Evolutionary conservation across 2,113 vertebrate genomes (phyloP).

Genomic region (Blennius ocellaris): DNA sequence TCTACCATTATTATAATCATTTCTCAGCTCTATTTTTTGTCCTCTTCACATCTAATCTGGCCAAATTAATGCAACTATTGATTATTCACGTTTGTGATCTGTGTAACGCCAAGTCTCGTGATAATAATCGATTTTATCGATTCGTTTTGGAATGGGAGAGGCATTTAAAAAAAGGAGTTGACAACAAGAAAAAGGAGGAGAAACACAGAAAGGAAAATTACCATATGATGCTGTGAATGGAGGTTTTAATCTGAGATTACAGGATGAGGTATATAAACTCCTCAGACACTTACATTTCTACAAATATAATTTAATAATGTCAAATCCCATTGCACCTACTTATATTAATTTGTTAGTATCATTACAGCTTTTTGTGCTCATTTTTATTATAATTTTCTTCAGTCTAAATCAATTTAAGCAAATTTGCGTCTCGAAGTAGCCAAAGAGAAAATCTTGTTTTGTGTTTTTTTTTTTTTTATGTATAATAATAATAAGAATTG

Average conservation of each 20-base stretch:
- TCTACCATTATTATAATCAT: conserved; percentile 13
- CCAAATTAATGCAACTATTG: conserved; percentile 66
- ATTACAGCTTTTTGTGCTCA: too few species aligned
- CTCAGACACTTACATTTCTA: too few species aligned
- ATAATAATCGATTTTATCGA: conserved; percentile 77
- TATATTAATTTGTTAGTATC: too few species aligned
- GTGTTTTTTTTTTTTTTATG: too few species aligned
- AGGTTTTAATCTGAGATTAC: not conserved
- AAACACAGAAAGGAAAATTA: conserved; percentile 10
- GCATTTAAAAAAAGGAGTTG: conserved; percentile 17
- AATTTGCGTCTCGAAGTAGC: too few species aligned
- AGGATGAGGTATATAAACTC: too few species aligned
- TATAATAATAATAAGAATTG: too few species aligned
- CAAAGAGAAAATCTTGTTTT: too few species aligned
- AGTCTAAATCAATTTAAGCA: too few species aligned
- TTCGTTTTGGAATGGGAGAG: conserved; percentile 46
- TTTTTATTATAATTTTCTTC: too few species aligned
- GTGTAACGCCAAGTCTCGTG: conserved; percentile 48
- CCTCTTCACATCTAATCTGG: conserved; percentile 34
- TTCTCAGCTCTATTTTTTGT: conserved; percentile 9
- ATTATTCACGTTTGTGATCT: conserved; percentile 71
- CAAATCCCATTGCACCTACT: too few species aligned
- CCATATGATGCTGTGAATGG: not conserved
- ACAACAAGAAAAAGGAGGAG: conserved; percentile 21
- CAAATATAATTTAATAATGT: too few species aligned